A percentile compares a stretch with the other conserved stretches of the same genome.
phyloP scores from a whole-genome alignment of 2,113 vertebrate genomes.

The Strix aluco region DNA sequence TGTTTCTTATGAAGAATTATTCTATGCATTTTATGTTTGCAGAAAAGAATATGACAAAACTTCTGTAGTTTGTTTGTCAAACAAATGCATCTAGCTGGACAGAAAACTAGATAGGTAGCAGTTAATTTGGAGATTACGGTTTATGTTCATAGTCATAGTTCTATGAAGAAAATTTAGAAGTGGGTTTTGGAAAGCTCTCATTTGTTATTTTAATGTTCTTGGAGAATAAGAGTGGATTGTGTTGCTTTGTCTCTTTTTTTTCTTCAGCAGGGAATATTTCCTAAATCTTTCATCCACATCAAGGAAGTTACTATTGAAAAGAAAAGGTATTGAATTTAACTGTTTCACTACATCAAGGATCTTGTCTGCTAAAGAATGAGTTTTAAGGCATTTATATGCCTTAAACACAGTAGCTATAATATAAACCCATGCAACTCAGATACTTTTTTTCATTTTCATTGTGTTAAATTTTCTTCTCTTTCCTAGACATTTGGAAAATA shows the following conservation, averaged over 20 bases:
- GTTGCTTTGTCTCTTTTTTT: not conserved
- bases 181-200: not conserved
- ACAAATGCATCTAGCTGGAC: not conserved
- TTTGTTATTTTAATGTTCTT: not conserved
- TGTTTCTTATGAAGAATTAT: not conserved
- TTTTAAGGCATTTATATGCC: not conserved
- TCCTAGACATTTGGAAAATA: conserved; percentile 81
- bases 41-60: not conserved
- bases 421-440: not conserved
- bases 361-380: not conserved
- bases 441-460: not conserved
- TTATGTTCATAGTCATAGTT: not conserved
- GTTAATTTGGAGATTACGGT: not conserved
- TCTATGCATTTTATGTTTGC: not conserved
- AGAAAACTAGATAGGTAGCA: not conserved
- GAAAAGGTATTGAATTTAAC: conserved; percentile 78
- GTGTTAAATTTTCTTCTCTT: not conserved
- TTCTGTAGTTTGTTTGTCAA: not conserved
- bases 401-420: not conserved
- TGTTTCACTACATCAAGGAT: not conserved
- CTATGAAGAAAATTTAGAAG: not conserved
- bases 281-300: conserved; percentile 87
- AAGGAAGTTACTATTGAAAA: conserved; percentile 87
- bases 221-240: not conserved
- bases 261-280: conserved; percentile 88